A percentile compares a stretch with the other conserved stretches of the same genome.
Evolutionary conservation across 2,113 vertebrate genomes (phyloP).

Genomic region (Brachionichthys hirsutus): DNA sequence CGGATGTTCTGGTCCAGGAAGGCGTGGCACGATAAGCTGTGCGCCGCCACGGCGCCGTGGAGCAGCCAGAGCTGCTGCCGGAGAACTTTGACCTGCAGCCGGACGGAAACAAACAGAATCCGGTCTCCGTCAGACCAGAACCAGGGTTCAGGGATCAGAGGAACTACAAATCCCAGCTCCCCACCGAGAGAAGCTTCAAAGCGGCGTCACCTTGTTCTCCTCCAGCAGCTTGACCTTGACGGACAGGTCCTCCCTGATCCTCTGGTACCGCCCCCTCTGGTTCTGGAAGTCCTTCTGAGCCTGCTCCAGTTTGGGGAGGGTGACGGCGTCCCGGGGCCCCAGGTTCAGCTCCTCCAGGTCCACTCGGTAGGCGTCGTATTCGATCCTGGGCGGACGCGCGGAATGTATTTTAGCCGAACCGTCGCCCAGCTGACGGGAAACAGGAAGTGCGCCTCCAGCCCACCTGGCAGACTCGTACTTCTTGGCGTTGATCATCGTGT

Average conservation of each 20-base stretch:
- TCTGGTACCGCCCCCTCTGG: constrained; percentile 84
- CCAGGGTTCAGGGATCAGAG: no score
- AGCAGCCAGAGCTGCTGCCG: constrained; percentile 88
- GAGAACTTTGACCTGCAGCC: constrained; percentile 88
- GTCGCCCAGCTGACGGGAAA: neutral
- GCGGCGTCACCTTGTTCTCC: constrained; percentile 92
- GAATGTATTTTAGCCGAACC: no score
- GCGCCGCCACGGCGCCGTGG: constrained; percentile 85
- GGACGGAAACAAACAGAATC: neutral
- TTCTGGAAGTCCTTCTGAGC: constrained; percentile 86
- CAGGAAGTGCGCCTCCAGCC: constrained; percentile 9
- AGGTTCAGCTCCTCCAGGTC: constrained; percentile 93
- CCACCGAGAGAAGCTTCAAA: no score
- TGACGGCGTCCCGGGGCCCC: constrained; percentile 80
- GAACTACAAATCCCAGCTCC: neutral
- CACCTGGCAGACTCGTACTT: constrained; percentile 89
- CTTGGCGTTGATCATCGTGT: constrained; percentile 87
- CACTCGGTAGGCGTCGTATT: constrained; percentile 88
- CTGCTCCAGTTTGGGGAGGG: constrained; percentile 81
- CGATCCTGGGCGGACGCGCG: constrained; percentile 71
- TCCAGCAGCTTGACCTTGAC: constrained; percentile 90
- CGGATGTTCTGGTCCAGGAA: constrained; percentile 84
- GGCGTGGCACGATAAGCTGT: constrained; percentile 85
- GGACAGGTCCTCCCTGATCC: constrained; percentile 83
- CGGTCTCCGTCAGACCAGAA: no score